phyloP scores from a whole-genome alignment of 1,140 invertebrate genomes.

The Camponotus vicinus region DNA sequence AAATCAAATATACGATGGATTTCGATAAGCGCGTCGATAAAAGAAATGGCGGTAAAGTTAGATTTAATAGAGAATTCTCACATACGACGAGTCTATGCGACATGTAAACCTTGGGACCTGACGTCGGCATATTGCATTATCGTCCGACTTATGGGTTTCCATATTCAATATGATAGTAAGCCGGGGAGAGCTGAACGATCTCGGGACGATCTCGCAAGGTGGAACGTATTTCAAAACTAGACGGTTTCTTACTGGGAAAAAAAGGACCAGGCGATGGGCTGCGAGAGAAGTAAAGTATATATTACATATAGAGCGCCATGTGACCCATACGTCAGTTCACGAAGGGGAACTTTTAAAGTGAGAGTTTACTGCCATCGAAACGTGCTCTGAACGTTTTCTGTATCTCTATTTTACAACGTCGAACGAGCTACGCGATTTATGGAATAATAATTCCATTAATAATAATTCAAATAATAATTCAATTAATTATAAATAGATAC shows the following conservation, averaged over 20 bases:
- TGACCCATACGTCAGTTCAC: slow-evolving; percentile 30
- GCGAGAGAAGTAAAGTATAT: slow-evolving; percentile 48
- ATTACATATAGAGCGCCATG: slow-evolving; percentile 42
- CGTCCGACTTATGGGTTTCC: slow-evolving; percentile 78
- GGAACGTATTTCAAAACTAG: slow-evolving; percentile 29
- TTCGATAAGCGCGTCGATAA: slow-evolving; percentile 11
- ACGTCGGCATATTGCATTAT: slow-evolving; percentile 82
- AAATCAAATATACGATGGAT: not conserved
- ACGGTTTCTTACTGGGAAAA: slow-evolving; percentile 43
- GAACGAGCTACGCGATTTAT: not conserved
- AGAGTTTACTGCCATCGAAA: slow-evolving; percentile 8
- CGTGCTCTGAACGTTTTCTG: not conserved
- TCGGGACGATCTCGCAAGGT: slow-evolving; percentile 14
- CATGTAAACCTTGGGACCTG: slow-evolving; percentile 67
- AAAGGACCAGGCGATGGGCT: slow-evolving; percentile 15
- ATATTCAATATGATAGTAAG: slow-evolving; percentile 79
- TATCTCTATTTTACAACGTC: slow-evolving; percentile 23
- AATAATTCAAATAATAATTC: no score
- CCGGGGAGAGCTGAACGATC: slow-evolving; percentile 48
- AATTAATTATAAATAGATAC: not conserved
- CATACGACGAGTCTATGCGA: slow-evolving; percentile 42
- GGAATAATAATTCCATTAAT: not conserved
- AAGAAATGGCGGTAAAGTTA: slow-evolving; percentile 69
- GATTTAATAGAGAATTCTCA: slow-evolving; percentile 77
- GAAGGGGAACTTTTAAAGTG: slow-evolving; percentile 46